Percentiles rank a stretch among this genome's conserved stretches.
Evolutionary conservation across 2,113 vertebrate species (phyloP).

Genomic region (Penelope pileata): DNA sequence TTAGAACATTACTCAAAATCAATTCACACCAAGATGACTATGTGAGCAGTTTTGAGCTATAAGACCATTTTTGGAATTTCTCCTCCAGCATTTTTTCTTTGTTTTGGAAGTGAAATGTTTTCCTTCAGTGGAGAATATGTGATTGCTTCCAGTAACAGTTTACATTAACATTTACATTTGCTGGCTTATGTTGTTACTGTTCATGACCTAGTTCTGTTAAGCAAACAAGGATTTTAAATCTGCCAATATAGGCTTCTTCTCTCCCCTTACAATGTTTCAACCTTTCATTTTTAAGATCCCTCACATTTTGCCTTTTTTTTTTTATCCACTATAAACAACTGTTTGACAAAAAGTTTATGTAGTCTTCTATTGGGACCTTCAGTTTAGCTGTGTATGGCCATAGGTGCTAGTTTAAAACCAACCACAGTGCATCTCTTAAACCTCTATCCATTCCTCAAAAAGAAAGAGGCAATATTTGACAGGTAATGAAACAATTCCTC

Average conservation of each 20-base stretch:
- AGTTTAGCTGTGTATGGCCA: neutral
- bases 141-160: conserved; percentile 37
- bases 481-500: neutral
- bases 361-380: neutral
- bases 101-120: conserved; percentile 32
- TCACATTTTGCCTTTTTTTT: neutral
- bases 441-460: neutral
- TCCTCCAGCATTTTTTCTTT: neutral
- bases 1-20: neutral
- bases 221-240: neutral
- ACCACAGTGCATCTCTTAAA: neutral
- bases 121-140: conserved; percentile 10
- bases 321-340: neutral
- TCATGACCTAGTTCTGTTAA: conserved; percentile 24
- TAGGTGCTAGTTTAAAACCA: neutral
- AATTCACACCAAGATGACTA: neutral
- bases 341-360: conserved; percentile 1
- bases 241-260: neutral
- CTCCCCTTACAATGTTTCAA: neutral
- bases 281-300: neutral
- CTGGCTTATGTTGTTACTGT: conserved; percentile 16
- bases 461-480: neutral
- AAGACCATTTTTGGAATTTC: conserved; percentile 21
- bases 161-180: conserved; percentile 39
- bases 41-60: neutral